Conservation (phyloP, 2,888 invertebrate genomes). For the Fabriciana adippe region DNA sequence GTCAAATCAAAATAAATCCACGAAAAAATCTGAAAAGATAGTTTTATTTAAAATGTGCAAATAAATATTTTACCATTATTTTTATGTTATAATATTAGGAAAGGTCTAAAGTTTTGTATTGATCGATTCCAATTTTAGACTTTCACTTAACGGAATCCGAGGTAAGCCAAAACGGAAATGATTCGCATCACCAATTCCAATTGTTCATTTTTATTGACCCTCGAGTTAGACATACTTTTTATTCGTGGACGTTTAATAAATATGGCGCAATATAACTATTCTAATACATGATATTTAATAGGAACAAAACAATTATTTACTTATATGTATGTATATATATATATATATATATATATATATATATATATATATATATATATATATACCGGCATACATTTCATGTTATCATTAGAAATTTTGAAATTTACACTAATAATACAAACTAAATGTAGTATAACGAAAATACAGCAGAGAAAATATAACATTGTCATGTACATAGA, state of each 20-base stretch:
- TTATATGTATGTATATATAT: too few relatives aligned
- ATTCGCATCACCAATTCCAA: slow-evolving; percentile 26
- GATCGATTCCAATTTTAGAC: slow-evolving; percentile 12
- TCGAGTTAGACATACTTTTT: slow-evolving; percentile 4
- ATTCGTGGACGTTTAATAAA: not conserved
- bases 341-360: too few relatives aligned
- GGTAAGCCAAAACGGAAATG: slow-evolving; percentile 19
- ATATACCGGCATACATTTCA: too few relatives aligned
- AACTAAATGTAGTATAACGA: too few relatives aligned
- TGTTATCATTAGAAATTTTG: too few relatives aligned
- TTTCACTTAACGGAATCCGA: slow-evolving; percentile 12
- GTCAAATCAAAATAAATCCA: too few relatives aligned
- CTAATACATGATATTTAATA: not conserved
- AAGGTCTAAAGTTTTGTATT: slow-evolving; percentile 1
- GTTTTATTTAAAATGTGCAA: too few relatives aligned
- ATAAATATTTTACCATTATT: not conserved
- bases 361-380: too few relatives aligned
- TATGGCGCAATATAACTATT: not conserved
- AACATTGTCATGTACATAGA: not conserved
- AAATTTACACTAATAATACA: not conserved
- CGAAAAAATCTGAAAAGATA: too few relatives aligned
- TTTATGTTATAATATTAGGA: not conserved
- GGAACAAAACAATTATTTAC: not conserved
- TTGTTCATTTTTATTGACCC: slow-evolving; percentile 29
- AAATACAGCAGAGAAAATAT: too few relatives aligned